Percentiles rank a stretch among this genome's conserved stretches.
These are phyloP conservation scores for Drosophila leonis DNA, from an alignment of 2,888 invertebrate genomes.

Conservation along the genomic window DNA sequence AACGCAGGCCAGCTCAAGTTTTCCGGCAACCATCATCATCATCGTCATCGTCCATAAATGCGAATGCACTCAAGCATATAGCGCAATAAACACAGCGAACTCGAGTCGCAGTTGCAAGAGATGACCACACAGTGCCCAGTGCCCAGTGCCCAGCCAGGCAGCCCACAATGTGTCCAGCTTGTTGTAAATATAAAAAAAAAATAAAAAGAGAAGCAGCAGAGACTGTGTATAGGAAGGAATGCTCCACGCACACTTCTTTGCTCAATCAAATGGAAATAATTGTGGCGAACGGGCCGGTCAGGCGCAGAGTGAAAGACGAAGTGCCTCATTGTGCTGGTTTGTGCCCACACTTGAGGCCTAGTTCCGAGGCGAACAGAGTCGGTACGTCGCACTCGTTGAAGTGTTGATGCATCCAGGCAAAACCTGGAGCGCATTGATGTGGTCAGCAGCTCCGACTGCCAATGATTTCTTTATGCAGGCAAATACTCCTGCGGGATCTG, in stretches of 20 bases:
- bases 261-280: constrained; percentile 84
- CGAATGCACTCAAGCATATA: constrained; percentile 75
- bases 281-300: constrained; percentile 53
- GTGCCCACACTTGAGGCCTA: constrained; percentile 60
- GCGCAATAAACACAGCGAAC: constrained; percentile 69
- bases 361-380: constrained; percentile 33
- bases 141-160: constrained; percentile 26
- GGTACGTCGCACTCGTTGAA: constrained; percentile 72
- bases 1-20: constrained; percentile 41
- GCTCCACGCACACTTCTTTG: constrained; percentile 81
- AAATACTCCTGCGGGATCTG: constrained; percentile 37
- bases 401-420: constrained; percentile 79
- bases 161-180: constrained; percentile 59
- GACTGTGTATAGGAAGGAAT: constrained; percentile 44
- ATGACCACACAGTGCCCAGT: constrained; percentile 64
- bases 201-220: background rate
- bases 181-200: constrained; percentile 25
- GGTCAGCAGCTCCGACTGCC: constrained; percentile 31
- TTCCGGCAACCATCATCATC: constrained; percentile 36
- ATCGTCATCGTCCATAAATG: constrained; percentile 50
- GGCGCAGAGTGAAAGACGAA: constrained; percentile 42
- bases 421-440: constrained; percentile 53
- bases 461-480: constrained; percentile 72
- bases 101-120: constrained; percentile 42
- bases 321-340: constrained; percentile 54